Evolutionary conservation across 2,888 invertebrate species (phyloP), one percentile per base, ranked within the genome.

Genomic region (Papilio protenor): DNA sequence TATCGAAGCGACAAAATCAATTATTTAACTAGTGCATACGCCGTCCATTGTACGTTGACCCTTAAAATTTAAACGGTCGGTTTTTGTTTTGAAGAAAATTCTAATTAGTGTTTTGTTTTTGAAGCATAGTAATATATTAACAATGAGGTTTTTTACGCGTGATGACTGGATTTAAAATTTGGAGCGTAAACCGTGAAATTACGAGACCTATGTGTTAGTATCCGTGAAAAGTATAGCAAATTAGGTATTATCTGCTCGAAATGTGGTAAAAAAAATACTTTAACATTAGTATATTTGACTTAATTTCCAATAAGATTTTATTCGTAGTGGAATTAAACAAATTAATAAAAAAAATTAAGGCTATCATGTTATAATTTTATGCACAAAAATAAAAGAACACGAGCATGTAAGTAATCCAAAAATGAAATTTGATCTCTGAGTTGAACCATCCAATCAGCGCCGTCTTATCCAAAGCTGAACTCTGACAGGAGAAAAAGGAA

Each of bases 11-110:
- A 70, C 70, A 74, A 71, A 52, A 72, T 55, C 61, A 72, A 52
- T 59, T 55, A 75, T n/a, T 8, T 10, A 93, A 92, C 87, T 93
- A 87, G 92, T 92, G 93, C 94, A 91, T 89, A 91, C 92, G 90
- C 82, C 80, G 79, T 82, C 84, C 81, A 85, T 85, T 86, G 92
- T 89, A 81, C 92, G 86, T 90, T 90, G 90, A 91, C 90, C 91
- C 84, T 80, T 79, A 73, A 80, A 66, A 84, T 86, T 87, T 88
- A 59, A 87, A 88, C 91, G 91, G 91, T 91, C 83, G 79, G 84
- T 85, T 86, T 87, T 85, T 85, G 82, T 84, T 85, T 84, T 83
- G 83, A 83, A 84, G 83, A 82, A 90, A 90, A 89, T 88, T 83
- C 83, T 89, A 90, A 90, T 88, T 85, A 85, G 86, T 86, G 85